phyloP scores from a whole-genome alignment of 1,140 invertebrate species.

The Pteromalus puparum region DNA sequence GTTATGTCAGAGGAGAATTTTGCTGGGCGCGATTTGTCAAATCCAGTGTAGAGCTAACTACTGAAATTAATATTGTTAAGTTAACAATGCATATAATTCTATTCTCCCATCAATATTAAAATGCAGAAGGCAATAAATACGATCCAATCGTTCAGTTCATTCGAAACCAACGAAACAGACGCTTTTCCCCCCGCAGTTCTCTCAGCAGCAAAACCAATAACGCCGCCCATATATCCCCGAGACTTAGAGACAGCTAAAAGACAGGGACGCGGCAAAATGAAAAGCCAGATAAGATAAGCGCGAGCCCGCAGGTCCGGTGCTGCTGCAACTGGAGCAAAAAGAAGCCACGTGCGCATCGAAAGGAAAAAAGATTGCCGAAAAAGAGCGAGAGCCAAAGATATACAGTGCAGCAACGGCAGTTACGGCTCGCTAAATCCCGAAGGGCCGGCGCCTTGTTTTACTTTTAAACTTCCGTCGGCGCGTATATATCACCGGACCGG shows the following conservation, averaged over 20 bases:
- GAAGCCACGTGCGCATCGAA: not conserved
- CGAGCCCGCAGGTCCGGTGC: not conserved
- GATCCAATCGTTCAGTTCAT: not conserved
- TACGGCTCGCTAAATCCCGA: conserved; percentile 38
- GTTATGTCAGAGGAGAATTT: not conserved
- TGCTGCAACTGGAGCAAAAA: not conserved
- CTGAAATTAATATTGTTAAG: no score
- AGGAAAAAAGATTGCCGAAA: not conserved
- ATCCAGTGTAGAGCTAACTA: no score
- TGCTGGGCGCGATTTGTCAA: no score
- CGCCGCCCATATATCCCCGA: conserved; percentile 6
- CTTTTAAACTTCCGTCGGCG: conserved; percentile 71
- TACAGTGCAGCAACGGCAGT: conserved; percentile 30
- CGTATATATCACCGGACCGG: conserved; percentile 66
- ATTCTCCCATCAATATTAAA: not conserved
- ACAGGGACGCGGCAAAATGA: not conserved
- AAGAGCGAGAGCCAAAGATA: conserved; percentile 3
- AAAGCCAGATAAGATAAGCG: conserved; percentile 41
- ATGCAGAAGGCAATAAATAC: not conserved
- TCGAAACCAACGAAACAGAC: not conserved
- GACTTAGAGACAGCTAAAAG: conserved; percentile 36
- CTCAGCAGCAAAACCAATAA: conserved; percentile 45
- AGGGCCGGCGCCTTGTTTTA: conserved; percentile 61
- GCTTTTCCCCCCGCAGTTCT: not conserved
- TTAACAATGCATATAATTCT: no score